phyloP scores from a whole-genome alignment of 2,797 vertebrate species.

The Artibeus jamaicensis region DNA sequence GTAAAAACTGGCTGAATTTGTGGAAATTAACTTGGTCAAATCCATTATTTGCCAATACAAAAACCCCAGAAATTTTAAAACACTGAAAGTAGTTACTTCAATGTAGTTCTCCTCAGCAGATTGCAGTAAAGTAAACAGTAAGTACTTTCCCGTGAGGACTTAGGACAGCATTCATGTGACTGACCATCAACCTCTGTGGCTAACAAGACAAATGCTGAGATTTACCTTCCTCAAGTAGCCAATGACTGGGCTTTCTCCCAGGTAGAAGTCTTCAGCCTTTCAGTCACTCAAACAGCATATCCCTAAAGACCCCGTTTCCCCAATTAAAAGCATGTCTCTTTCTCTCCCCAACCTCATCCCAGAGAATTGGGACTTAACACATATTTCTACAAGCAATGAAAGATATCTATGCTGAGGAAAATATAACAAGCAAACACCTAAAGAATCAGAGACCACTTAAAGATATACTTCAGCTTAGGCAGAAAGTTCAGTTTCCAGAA shows the following conservation, averaged over 20 bases:
- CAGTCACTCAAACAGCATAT: not conserved
- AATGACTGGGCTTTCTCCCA: not conserved
- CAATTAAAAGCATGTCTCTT: not conserved
- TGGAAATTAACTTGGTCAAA: too few relatives aligned
- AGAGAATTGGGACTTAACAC: not conserved
- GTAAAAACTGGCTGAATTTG: too few relatives aligned
- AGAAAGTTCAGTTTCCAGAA: not conserved
- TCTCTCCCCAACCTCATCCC: not conserved
- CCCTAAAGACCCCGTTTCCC: not conserved
- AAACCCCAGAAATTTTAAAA: too few relatives aligned
- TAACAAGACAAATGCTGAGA: not conserved
- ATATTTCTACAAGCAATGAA: not conserved
- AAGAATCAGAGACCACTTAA: not conserved
- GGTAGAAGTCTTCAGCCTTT: not conserved
- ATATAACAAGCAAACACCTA: not conserved
- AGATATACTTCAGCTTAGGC: rapidly evolving
- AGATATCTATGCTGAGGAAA: rapidly evolving
- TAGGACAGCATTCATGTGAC: too few relatives aligned
- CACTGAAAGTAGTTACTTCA: too few relatives aligned
- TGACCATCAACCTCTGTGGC: not conserved
- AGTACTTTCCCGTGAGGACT: too few relatives aligned
- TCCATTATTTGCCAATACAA: too few relatives aligned
- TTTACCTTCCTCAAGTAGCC: not conserved
- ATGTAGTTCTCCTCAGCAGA: too few relatives aligned
- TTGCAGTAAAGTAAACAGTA: too few relatives aligned